Conservation (phyloP, 2,113 vertebrate species). For the Porphyrio hochstetteri region DNA sequence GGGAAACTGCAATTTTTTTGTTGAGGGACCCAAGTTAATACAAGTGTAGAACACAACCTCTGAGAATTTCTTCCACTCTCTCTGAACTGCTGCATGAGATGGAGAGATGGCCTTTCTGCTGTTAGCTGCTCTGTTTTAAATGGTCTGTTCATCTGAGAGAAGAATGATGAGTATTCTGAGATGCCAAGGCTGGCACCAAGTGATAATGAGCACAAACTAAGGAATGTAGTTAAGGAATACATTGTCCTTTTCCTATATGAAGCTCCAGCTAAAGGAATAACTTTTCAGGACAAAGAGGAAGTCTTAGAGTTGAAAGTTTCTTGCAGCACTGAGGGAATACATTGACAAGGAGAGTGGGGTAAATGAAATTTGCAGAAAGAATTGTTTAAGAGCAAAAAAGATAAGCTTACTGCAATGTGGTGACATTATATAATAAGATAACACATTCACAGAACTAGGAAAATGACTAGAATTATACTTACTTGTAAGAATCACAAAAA, state of each 20-base stretch:
- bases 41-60: slow-evolving; percentile 36
- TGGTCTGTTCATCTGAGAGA: slow-evolving; percentile 59
- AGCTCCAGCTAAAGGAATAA: slow-evolving; percentile 16
- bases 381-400: slow-evolving; percentile 20
- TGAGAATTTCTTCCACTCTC: slow-evolving; percentile 43
- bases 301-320: slow-evolving; percentile 22
- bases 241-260: slow-evolving; percentile 21
- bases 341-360: background rate
- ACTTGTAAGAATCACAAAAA: background rate
- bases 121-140: slow-evolving; percentile 58
- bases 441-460: background rate
- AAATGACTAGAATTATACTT: background rate
- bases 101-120: slow-evolving; percentile 53
- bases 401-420: background rate
- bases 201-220: slow-evolving; percentile 48
- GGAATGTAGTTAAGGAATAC: slow-evolving; percentile 36
- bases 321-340: slow-evolving; percentile 4
- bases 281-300: slow-evolving; percentile 44
- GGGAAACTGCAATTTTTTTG: slow-evolving; percentile 47
- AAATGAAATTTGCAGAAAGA: background rate
- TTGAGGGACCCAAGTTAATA: slow-evolving; percentile 17
- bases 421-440: background rate
- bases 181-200: slow-evolving; percentile 13
- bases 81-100: slow-evolving; percentile 44
- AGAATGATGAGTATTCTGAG: slow-evolving; percentile 48